A percentile compares a stretch with the other conserved stretches of the same genome.
Conservation (phyloP, 2,113 vertebrate species). For the Amblyopsis rosae region DNA sequence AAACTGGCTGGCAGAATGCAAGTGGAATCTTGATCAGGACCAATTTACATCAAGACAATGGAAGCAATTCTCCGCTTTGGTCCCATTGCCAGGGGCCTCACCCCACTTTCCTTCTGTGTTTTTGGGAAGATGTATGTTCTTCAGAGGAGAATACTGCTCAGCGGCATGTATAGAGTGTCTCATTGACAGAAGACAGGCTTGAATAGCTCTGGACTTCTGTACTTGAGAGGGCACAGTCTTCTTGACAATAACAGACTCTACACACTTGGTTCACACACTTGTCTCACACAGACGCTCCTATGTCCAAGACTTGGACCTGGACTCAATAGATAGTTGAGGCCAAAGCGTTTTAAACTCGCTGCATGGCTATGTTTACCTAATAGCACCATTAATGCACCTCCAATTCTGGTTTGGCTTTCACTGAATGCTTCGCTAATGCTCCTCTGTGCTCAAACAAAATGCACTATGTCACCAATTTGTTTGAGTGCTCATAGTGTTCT, state of each 20-base stretch:
- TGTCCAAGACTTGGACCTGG: conserved; percentile 24
- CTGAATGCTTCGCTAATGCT: conserved; percentile 10
- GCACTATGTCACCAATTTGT: neutral
- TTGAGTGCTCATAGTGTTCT: no score
- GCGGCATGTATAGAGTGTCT: conserved; percentile 41
- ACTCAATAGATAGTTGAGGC: conserved; percentile 20
- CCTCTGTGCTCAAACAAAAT: conserved; percentile 9
- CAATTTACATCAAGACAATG: conserved; percentile 81
- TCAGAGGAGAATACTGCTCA: conserved; percentile 47
- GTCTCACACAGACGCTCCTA: conserved; percentile 7
- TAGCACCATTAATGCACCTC: no score
- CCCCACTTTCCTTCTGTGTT: conserved; percentile 40
- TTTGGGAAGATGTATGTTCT: conserved; percentile 48
- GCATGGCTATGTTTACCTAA: no score
- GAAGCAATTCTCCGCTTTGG: conserved; percentile 66
- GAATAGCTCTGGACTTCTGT: conserved; percentile 68
- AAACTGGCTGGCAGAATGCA: conserved; percentile 68
- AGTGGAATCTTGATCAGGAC: conserved; percentile 78
- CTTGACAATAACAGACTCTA: conserved; percentile 57
- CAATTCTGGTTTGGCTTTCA: conserved; percentile 20
- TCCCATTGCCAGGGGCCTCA: neutral
- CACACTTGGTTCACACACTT: conserved; percentile 20
- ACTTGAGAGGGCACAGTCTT: conserved; percentile 38
- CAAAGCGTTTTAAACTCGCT: neutral
- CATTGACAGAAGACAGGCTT: conserved; percentile 61